A percentile compares a stretch with the other conserved stretches of the same genome.
These are phyloP conservation scores for Drosophila triauraria DNA, from an alignment of 1,140 invertebrate species.

Conservation along the genomic window DNA sequence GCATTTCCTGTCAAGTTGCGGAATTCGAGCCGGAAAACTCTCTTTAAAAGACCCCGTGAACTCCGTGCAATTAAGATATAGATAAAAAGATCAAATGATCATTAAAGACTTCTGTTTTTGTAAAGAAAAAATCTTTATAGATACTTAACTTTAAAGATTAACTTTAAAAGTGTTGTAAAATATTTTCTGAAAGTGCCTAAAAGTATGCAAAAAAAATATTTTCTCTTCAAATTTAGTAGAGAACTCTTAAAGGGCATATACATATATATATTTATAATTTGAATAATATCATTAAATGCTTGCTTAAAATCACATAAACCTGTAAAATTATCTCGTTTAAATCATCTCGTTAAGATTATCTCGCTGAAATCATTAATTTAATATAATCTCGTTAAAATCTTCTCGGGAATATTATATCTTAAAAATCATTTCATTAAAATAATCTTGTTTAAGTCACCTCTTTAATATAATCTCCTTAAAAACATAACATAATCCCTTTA, in stretches of 20 bases:
- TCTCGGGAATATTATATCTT: too few relatives aligned
- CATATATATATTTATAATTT: not conserved
- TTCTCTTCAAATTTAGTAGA: not conserved
- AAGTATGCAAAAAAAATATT: not conserved
- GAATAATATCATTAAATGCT: not conserved
- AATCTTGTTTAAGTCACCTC: not conserved
- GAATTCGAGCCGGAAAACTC: slow-evolving; percentile 10
- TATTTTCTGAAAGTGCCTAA: not conserved
- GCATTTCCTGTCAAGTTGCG: slow-evolving; percentile 52
- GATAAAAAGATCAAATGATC: not conserved
- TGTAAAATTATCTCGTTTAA: not conserved
- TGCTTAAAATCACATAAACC: too few relatives aligned
- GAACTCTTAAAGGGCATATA: not conserved
- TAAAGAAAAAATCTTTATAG: not conserved
- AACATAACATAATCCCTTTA: too few relatives aligned
- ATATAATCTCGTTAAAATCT: too few relatives aligned
- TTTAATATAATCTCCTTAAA: too few relatives aligned
- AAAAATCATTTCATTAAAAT: not conserved
- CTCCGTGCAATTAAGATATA: slow-evolving; percentile 20
- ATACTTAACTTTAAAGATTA: not conserved
- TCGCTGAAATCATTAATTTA: too few relatives aligned
- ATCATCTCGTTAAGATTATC: too few relatives aligned
- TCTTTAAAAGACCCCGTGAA: not conserved
- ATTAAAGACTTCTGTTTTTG: not conserved
- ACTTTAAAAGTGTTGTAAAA: not conserved